Evolutionary conservation across 2,113 vertebrate species (phyloP), one percentile per base, ranked within the genome.

Genomic region (Hemiscyllium ocellatum): DNA sequence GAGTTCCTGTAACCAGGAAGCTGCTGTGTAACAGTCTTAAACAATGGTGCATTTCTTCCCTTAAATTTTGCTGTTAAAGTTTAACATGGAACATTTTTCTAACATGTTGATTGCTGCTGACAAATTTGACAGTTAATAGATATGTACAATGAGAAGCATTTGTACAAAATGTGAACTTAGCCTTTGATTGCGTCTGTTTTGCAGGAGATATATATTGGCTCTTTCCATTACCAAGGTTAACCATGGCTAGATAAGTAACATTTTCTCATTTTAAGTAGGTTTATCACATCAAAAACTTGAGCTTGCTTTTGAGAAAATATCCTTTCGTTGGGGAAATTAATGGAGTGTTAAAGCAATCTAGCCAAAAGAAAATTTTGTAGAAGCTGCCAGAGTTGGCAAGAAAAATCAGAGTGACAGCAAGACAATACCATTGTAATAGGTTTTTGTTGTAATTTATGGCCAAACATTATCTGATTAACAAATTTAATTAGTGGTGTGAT

Each of bases 111-210:
- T 91, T 56, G 52, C 56, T 91, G 56, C 87, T 93, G 89, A 93
- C 89, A 93, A 93, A 93, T 93, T 65, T 93, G 89, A 93, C 89
- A 93, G 89, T 66, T 93, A 93, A 93, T 93, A 93, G 89, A 93
- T 93, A 93, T 93, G 89, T 93, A 42, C 66, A 95, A 50, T 95
- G 93, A 95, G 66, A 37, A 93, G 89, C 61, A 37, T 93, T 93
- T 93, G 89, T 93, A 66, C 33, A 68, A 68, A 93, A 93, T 66
- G 89, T 93, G 89, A 66, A 61, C 61, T 66, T 93, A 65, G 61
- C n/a, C 89, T 68, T 66, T 93, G 61, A 93, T 93, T 93, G 17
- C 15, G 89, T 42, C 65, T 68, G 61, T 66, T 66, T 93, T 66
- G n/a, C 5, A 19, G 89, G 20, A 93, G 61, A 93, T 66, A 93